Base-by-base conservation (phyloP, 64 coral and sea anemone species). In the Porites lutea region DNA sequence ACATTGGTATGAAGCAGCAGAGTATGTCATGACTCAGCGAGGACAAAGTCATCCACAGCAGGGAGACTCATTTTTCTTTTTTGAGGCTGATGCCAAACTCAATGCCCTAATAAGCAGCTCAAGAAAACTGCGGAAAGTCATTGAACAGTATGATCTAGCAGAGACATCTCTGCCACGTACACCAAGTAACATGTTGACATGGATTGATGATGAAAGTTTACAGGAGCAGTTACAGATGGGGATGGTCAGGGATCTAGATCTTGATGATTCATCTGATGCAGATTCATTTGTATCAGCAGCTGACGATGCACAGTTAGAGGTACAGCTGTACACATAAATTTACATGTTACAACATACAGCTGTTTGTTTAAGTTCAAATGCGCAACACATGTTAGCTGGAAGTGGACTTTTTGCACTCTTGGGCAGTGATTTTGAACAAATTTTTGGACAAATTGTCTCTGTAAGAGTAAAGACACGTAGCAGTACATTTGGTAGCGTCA, bases 211-310 rank as follows among this genome's bases (percentile, higher is more conserved):
- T 84, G 89, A 75, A 9, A 83, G 65, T 52, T 5, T 91, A 13
- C 82, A 76, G 21, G 82, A 95, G 8, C 71, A 82, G 20, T 82
- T 92, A 52, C 89, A 65, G 11, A 16, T 43, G 48, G 87, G 93
- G 55, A 48, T 87, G 9, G 47, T 15, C 10, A 46, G 46, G 60
- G 79, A 75, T 18, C 22, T 77, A 23, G 92, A 77, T 11, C 45
- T 86, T 59, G 82, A 93, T 71, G 16, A 79, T 59, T 15, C 77
- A 14, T 92, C 89, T 79, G 95, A 97, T 68, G 70, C 92, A 52
- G 95, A 94, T 13, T 97, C 95, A 71, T 97, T 97, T 88, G 95
- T 97, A 4, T 97, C 95, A 16, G 95, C 95, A 27, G 82, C 95
- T 64, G 95, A 97, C 82, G 88, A 89, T 71, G 95, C 95, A 59